A percentile compares a stretch with the other conserved stretches of the same genome.
phyloP scores from a whole-genome alignment of 2,113 vertebrate genomes.

The Eolophus roseicapilla region DNA sequence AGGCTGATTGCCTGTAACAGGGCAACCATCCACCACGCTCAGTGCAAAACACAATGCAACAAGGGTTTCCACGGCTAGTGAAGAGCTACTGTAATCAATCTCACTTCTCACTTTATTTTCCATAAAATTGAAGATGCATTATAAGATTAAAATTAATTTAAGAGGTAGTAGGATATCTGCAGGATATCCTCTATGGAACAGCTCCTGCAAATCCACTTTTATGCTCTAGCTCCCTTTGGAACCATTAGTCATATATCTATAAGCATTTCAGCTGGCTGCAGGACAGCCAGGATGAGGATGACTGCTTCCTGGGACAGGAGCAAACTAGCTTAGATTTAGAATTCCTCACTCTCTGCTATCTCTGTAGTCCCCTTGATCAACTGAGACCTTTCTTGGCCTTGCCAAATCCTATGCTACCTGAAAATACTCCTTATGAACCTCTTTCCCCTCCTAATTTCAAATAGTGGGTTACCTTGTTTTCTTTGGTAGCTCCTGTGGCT shows the following conservation, averaged over 20 bases:
- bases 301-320: not conserved
- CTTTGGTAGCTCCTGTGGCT: conserved; percentile 72
- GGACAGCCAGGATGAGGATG: not conserved
- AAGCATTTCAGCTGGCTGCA: not conserved
- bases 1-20: rapidly evolving
- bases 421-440: not conserved
- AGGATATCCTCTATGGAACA: not conserved
- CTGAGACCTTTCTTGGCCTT: not conserved
- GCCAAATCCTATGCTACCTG: not conserved
- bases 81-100: not conserved
- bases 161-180: not conserved
- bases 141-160: not conserved
- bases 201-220: not conserved
- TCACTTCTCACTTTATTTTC: not conserved
- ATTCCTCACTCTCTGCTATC: rapidly evolving
- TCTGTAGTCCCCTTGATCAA: not conserved
- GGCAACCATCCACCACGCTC: not conserved
- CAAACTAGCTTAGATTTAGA: not conserved
- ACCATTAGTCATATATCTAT: not conserved
- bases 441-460: not conserved
- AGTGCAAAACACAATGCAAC: rapidly evolving
- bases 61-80: not conserved
- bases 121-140: not conserved
- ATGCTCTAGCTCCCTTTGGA: not conserved
- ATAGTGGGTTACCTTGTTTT: conserved; percentile 72